Evolutionary conservation across 2,888 invertebrate species (phyloP).

Genomic region (Xylophagus ater): DNA sequence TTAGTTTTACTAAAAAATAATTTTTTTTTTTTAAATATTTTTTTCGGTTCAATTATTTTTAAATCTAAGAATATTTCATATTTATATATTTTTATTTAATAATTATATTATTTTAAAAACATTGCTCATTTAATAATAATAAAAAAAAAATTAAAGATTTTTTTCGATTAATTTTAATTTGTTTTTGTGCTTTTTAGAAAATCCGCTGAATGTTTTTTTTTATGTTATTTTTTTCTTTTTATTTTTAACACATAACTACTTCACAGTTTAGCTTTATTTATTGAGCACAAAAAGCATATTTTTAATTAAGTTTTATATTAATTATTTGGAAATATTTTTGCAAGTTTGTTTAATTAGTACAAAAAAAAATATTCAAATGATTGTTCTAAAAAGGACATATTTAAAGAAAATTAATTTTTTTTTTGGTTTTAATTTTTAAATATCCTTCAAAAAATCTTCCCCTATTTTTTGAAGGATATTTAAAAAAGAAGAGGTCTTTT

Average conservation of each 20-base stretch:
- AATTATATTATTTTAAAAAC: too few relatives aligned
- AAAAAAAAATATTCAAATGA: background rate
- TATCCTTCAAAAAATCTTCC: conserved; percentile 32
- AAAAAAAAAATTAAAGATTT: too few relatives aligned
- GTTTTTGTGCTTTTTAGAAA: background rate
- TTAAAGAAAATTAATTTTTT: background rate
- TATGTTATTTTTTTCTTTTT: conserved; percentile 16
- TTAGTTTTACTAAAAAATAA: conserved; percentile 1
- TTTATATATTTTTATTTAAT: conserved; percentile 2
- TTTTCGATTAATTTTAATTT: background rate
- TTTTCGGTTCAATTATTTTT: conserved; percentile 12
- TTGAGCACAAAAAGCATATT: conserved; percentile 37
- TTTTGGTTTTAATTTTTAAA: conserved; percentile 15
- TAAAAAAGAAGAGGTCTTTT: conserved; percentile 7
- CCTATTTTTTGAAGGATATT: conserved; percentile 30
- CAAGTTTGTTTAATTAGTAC: conserved; percentile 1
- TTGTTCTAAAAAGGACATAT: background rate
- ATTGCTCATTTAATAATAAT: too few relatives aligned
- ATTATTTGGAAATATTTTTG: background rate
- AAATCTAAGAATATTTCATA: conserved; percentile 6
- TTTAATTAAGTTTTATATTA: conserved; percentile 19
- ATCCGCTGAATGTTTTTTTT: conserved; percentile 18
- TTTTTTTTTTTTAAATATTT: conserved; percentile 6
- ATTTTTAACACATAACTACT: conserved; percentile 23
- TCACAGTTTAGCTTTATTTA: conserved; percentile 40